Percentiles rank a stretch among this genome's conserved stretches.
Evolutionary conservation across 2,888 invertebrate genomes (phyloP).

Genomic region (Slavum lentiscoides): DNA sequence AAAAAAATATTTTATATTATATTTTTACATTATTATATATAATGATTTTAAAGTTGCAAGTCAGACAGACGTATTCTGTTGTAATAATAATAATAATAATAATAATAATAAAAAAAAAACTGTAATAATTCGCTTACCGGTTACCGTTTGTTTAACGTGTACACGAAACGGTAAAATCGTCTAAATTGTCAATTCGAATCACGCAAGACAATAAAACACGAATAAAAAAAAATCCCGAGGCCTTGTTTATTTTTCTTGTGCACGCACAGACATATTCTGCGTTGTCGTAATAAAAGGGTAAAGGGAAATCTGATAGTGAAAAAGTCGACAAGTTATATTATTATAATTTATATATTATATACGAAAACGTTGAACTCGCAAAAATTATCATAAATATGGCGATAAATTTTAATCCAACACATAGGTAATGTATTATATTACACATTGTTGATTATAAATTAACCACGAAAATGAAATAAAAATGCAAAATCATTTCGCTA

Average conservation of each 20-base stretch:
- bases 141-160: conserved; percentile 4
- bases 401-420: neutral
- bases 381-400: neutral
- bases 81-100: neutral
- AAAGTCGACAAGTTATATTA: neutral
- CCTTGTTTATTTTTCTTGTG: conserved; percentile 24
- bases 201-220: conserved; percentile 26
- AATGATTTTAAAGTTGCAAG: neutral
- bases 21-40: neutral
- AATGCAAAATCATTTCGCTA: no score
- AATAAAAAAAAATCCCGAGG: neutral
- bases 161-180: conserved; percentile 26
- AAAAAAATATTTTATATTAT: neutral
- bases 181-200: conserved; percentile 39
- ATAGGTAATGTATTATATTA: no score
- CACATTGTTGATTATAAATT: no score
- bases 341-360: neutral
- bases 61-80: neutral
- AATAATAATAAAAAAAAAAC: neutral
- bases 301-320: neutral
- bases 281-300: conserved; percentile 13
- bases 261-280: conserved; percentile 25
- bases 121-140: conserved; percentile 13
- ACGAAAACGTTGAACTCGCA: neutral
- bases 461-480: no score